phyloP scores from a whole-genome alignment of 1,140 invertebrate genomes.

The Drosophila gunungcola region DNA sequence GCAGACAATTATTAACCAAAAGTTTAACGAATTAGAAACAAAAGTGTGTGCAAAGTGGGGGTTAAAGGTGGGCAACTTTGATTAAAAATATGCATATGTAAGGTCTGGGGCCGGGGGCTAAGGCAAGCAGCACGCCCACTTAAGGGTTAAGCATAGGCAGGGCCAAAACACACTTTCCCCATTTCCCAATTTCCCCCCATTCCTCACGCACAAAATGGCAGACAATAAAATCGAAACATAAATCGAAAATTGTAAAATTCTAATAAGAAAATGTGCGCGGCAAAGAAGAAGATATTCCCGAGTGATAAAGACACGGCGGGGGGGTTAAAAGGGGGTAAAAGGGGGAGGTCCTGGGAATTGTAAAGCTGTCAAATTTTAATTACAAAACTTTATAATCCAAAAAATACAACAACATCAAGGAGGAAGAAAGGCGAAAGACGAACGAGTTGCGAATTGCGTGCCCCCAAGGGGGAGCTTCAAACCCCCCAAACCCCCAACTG shows the following conservation, averaged over 20 bases:
- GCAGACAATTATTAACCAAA: conserved; percentile 82
- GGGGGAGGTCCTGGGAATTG: conserved; percentile 71
- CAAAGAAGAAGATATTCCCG: conserved; percentile 36
- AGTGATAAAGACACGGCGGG: not conserved
- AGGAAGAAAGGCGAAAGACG: conserved; percentile 5
- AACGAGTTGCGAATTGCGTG: conserved; percentile 32
- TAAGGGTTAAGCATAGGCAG: conserved; percentile 13
- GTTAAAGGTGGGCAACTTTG: conserved; percentile 33
- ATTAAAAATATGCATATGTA: conserved; percentile 47
- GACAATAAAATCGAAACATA: conserved; percentile 82
- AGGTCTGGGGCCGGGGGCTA: not conserved
- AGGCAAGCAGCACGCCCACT: conserved; percentile 1
- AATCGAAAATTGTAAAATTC: conserved; percentile 81
- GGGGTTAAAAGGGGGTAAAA: too few relatives aligned
- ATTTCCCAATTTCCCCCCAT: not conserved
- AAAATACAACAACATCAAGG: conserved; percentile 67
- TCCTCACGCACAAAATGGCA: conserved; percentile 35
- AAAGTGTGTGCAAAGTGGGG: conserved; percentile 30
- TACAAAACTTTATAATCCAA: conserved; percentile 84
- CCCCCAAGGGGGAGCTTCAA: conserved; percentile 12
- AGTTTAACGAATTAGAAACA: conserved; percentile 82
- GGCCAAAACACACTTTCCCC: not conserved
- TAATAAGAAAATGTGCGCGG: conserved; percentile 57
- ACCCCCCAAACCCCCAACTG: too few relatives aligned
- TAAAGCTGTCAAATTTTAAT: conserved; percentile 84